These are phyloP conservation scores for Brachyalestes nurse DNA, from an alignment of 2,797 vertebrate genomes.

Conservation along the genomic window DNA sequence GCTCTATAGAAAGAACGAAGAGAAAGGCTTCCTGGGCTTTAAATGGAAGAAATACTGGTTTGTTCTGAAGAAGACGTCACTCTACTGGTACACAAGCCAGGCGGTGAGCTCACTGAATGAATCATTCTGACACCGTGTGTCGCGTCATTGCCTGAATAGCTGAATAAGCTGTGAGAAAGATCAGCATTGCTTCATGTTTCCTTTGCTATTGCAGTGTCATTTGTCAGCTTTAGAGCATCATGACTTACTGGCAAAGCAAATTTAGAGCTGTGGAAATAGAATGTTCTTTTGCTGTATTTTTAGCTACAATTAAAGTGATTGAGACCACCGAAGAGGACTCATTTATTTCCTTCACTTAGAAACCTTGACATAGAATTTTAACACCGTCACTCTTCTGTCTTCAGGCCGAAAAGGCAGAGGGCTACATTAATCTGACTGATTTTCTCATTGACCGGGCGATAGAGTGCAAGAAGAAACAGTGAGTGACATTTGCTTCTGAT, in stretches of 20 bases:
- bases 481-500: slow-evolving; percentile 69
- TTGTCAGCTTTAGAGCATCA: background rate
- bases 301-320: too few relatives aligned
- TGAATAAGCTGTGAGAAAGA: background rate
- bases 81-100: slow-evolving; percentile 95
- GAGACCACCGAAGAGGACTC: too few relatives aligned
- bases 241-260: background rate
- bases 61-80: slow-evolving; percentile 89
- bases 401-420: slow-evolving; percentile 96
- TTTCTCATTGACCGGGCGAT: slow-evolving; percentile 90
- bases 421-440: slow-evolving; percentile 92
- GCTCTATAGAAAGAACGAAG: slow-evolving; percentile 96
- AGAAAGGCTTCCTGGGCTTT: slow-evolving; percentile 90
- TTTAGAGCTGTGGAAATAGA: background rate
- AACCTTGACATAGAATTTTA: background rate
- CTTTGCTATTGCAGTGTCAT: background rate
- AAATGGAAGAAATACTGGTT: slow-evolving; percentile 99
- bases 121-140: background rate
- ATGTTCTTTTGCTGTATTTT: background rate
- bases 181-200: slow-evolving; percentile 7
- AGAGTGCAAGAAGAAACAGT: slow-evolving; percentile 99
- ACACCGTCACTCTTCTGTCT: slow-evolving; percentile 44
- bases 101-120: slow-evolving; percentile 72
- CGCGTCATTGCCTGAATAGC: background rate
- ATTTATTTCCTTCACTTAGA: background rate